Percentiles rank a stretch among this genome's conserved stretches.
Evolutionary conservation across 1,140 invertebrate species (phyloP).

Genomic region (Leptinotarsa undecemlineata): DNA sequence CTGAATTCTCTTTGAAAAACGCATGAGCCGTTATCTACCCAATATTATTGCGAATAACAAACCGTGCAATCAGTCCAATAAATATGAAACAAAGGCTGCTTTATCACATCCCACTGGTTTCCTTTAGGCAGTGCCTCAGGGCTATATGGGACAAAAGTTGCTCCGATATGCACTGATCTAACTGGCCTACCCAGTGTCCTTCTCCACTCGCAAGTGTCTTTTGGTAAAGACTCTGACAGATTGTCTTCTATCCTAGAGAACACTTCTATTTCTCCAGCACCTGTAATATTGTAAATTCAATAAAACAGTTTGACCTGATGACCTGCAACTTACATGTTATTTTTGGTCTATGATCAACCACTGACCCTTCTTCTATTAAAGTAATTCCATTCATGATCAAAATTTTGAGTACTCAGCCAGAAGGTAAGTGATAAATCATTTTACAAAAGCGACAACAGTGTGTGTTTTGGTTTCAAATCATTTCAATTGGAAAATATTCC

Average conservation of each 20-base stretch:
- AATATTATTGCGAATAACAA: conserved; percentile 53
- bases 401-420: neutral
- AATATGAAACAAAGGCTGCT: conserved; percentile 89
- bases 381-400: conserved; percentile 1
- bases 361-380: conserved; percentile 23
- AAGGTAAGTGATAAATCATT: neutral
- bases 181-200: conserved; percentile 79
- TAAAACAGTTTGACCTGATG: conserved; percentile 15
- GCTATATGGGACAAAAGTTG: conserved; percentile 82
- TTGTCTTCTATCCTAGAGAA: conserved; percentile 81
- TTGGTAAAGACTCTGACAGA: conserved; percentile 77
- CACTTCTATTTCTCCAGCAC: conserved; percentile 85
- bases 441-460: neutral
- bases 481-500: neutral
- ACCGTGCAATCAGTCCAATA: conserved; percentile 94
- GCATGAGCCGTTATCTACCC: conserved; percentile 9
- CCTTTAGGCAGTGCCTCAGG: conserved; percentile 72
- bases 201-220: conserved; percentile 88
- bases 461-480: neutral
- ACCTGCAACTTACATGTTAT: conserved; percentile 49
- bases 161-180: conserved; percentile 82
- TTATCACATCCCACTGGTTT: conserved; percentile 71
- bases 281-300: conserved; percentile 58
- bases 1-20: too few relatives aligned
- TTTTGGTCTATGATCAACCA: conserved; percentile 47